A percentile compares a stretch with the other conserved stretches of the same genome.
These are phyloP conservation scores for Hemistola chrysoprasaria DNA, from an alignment of 2,888 invertebrate species.

Conservation along the genomic window DNA sequence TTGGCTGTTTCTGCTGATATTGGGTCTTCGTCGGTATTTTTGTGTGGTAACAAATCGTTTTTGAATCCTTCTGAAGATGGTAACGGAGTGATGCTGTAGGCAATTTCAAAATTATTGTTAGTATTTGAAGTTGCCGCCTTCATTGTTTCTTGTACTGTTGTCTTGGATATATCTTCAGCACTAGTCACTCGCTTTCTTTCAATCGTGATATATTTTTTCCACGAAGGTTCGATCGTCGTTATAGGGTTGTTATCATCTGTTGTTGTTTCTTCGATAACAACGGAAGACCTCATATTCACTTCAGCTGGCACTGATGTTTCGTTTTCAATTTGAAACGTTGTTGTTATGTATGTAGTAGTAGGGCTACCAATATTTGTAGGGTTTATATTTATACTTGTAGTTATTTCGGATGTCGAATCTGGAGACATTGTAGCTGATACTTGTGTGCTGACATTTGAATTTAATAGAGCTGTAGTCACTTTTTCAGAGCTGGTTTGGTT, in stretches of 20 bases:
- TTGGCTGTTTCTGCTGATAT: conserved; percentile 4
- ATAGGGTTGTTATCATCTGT: conserved; percentile 2
- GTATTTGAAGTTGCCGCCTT: conserved; percentile 40
- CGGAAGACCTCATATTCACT: background rate
- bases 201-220: conserved; percentile 50
- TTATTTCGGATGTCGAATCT: background rate
- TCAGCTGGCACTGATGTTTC: background rate
- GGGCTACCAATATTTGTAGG: background rate
- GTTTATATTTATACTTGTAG: background rate
- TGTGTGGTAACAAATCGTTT: conserved; percentile 17
- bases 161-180: conserved; percentile 23
- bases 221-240: conserved; percentile 30
- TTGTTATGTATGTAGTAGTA: background rate
- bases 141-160: conserved; percentile 34
- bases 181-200: conserved; percentile 39
- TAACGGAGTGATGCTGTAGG: conserved; percentile 37
- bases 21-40: conserved; percentile 3
- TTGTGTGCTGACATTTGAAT: too few species aligned
- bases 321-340: background rate
- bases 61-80: conserved; percentile 40
- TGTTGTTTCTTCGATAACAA: conserved; percentile 6
- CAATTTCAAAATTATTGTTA: conserved; percentile 39
- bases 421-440: too few species aligned
- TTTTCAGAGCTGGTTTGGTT: too few species aligned
- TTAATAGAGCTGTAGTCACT: too few species aligned